Base-by-base conservation (phyloP, 37 sponge, comb jelly and placozoan species). In the Lycopodina hypogea region DNA sequence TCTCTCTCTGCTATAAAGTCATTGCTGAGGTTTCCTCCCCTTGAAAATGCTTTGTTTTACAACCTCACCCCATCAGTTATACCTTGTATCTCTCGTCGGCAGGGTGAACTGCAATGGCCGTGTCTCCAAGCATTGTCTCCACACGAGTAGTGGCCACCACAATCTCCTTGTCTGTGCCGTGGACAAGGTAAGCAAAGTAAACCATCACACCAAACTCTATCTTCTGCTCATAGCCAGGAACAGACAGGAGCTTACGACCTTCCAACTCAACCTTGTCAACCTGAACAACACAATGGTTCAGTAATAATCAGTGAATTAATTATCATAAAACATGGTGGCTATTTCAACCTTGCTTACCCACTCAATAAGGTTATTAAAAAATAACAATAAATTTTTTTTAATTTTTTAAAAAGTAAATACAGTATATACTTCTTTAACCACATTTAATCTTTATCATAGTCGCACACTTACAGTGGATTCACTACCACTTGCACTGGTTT, bases 51-150 rank as follows among this genome's bases (percentile, higher is more conserved):
- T n/a, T n/a, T n/a, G n/a, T n/a, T n/a, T n/a, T n/a, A n/a, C n/a
- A n/a, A n/a, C n/a, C n/a, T n/a, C n/a, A n/a, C n/a, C n/a, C n/a
- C n/a, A n/a, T n/a, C 17, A 28, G 11, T 0, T 9, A 23, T 29
- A 86, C 90, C 87, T 90, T 77, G 83, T 95, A 97, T 56, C 94
- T 56, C 55, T 80, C 70, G 62, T 96, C 99, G 29, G 87, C 65
- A 40, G 99, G 99, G 68, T 98, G 93, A 6, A 98, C 96, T n/a
- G 99, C 99, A 48, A 98, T 77, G 26, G 94, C 99, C 7, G 99
- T 98, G 75, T 98, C 99, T 45, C 99, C 99, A 1, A 98, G 69
- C 99, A 98, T 98, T 7, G 99, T 98, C 92, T 98, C 99, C 0
- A 95, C 40, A 78, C 99, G 99, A 57, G 99, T 98, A 28, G 99